phyloP scores from a whole-genome alignment of 1,140 invertebrate genomes.

The Drosophila lacteicornis region DNA sequence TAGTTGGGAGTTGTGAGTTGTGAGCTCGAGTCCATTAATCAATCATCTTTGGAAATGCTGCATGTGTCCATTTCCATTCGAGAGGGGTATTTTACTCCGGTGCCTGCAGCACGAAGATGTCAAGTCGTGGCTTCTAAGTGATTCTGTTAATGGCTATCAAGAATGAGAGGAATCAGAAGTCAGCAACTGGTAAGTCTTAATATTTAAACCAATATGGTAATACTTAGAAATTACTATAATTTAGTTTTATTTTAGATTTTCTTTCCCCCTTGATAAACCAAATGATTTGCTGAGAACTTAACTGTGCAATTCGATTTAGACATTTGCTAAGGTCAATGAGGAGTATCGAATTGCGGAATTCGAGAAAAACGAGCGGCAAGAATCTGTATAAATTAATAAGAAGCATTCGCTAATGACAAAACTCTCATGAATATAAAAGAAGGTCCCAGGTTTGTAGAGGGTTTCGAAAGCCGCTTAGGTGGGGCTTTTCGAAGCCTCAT shows the following conservation, averaged over 20 bases:
- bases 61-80: slow-evolving; percentile 41
- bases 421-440: neutral
- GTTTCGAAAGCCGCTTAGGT: slow-evolving; percentile 19
- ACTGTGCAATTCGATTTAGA: slow-evolving; percentile 6
- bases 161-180: neutral
- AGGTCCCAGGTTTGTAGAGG: neutral
- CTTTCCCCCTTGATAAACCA: neutral
- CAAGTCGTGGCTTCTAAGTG: slow-evolving; percentile 26
- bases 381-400: slow-evolving; percentile 7
- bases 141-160: slow-evolving; percentile 22
- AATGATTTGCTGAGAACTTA: neutral
- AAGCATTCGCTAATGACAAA: slow-evolving; percentile 3
- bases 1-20: neutral
- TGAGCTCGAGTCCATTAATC: slow-evolving; percentile 62
- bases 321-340: slow-evolving; percentile 17
- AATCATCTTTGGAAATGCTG: slow-evolving; percentile 70
- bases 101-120: slow-evolving; percentile 40
- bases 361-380: neutral
- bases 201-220: neutral
- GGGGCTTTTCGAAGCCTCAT: slow-evolving; percentile 3
- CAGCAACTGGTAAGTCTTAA: neutral
- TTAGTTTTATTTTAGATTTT: neutral
- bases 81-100: neutral
- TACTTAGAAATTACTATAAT: neutral
- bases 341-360: slow-evolving; percentile 9